Conservation (phyloP, 2,113 vertebrate genomes). For the Carassius carassius region DNA sequence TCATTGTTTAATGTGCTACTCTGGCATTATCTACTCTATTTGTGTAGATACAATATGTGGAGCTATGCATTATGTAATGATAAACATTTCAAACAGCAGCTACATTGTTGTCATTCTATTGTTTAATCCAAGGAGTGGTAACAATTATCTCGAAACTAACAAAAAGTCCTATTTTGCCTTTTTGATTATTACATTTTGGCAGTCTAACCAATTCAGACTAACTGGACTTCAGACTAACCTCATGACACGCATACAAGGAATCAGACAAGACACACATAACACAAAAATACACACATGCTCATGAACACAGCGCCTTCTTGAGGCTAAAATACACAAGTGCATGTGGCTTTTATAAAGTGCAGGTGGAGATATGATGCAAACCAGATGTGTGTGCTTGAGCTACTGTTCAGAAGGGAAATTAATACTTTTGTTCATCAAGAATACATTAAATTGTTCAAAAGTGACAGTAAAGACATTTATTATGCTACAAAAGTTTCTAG, state of each 20-base stretch:
- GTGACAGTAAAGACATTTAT: background rate
- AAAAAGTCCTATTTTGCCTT: background rate
- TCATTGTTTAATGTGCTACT: background rate
- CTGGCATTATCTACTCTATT: background rate
- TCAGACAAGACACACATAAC: background rate
- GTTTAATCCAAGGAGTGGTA: background rate
- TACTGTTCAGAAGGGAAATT: background rate
- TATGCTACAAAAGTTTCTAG: background rate
- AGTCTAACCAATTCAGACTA: background rate
- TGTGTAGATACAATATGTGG: background rate
- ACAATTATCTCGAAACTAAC: background rate
- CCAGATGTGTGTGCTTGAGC: background rate
- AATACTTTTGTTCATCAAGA: background rate
- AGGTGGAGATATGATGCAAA: background rate
- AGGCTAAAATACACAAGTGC: slow-evolving; percentile 17
- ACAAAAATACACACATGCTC: background rate
- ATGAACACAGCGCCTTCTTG: background rate
- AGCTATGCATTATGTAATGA: background rate
- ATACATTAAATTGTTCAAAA: background rate
- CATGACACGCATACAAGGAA: background rate
- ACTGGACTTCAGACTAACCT: too few relatives aligned
- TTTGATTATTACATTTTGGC: background rate
- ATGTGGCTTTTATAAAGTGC: background rate
- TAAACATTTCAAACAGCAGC: background rate
- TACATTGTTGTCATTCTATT: background rate